These are phyloP conservation scores for Amphiprion clarkii DNA, from an alignment of 2,797 vertebrate species.

Conservation along the genomic window DNA sequence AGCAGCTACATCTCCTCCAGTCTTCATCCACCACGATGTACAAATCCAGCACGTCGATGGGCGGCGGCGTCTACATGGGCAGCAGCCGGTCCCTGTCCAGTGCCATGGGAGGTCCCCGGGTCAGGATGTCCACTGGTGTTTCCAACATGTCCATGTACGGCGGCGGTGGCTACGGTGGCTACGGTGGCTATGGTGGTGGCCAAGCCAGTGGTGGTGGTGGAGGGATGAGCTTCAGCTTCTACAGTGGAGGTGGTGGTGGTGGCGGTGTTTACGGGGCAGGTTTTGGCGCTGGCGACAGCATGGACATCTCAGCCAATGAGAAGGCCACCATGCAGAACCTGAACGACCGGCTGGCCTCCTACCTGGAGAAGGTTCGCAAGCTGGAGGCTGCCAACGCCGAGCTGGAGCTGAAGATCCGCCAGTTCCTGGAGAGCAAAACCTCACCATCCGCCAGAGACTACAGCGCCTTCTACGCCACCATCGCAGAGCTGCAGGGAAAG, in stretches of 20 bases:
- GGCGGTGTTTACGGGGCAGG: conserved; percentile 23
- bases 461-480: conserved; percentile 76
- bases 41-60: accelerated
- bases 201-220: conserved; percentile 6
- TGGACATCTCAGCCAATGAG: conserved; percentile 60
- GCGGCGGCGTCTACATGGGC: not conserved
- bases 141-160: conserved; percentile 34
- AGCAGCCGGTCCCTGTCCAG: conserved; percentile 76
- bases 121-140: conserved; percentile 61
- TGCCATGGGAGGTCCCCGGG: conserved; percentile 57
- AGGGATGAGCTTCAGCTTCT: conserved; percentile 61
- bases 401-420: conserved; percentile 88
- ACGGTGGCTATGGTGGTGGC: not conserved
- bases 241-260: conserved; percentile 33
- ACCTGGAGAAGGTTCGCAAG: conserved; percentile 73
- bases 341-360: conserved; percentile 79
- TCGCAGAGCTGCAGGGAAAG: conserved; percentile 87
- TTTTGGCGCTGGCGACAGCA: conserved; percentile 37
- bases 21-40: no score
- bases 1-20: conserved; percentile 40
- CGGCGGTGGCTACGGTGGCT: conserved; percentile 33
- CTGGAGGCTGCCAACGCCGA: conserved; percentile 89
- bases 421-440: conserved; percentile 78
- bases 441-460: conserved; percentile 79
- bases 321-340: conserved; percentile 83